These are phyloP conservation scores for Stictonetta naevosa DNA, from an alignment of 2,113 vertebrate species.

Conservation along the genomic window DNA sequence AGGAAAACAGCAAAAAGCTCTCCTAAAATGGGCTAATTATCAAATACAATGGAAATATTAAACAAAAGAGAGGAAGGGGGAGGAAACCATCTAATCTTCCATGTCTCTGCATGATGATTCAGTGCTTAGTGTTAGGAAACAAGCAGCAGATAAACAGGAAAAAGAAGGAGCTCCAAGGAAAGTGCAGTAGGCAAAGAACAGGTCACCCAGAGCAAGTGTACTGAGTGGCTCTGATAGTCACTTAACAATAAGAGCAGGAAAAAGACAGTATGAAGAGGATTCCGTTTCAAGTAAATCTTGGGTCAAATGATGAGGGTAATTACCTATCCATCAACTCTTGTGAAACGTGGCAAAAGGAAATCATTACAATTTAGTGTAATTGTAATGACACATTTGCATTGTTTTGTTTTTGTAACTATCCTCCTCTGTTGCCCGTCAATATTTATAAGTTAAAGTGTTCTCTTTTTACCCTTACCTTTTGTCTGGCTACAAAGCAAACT, in stretches of 20 bases:
- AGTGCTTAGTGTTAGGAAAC: neutral
- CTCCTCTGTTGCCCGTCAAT: neutral
- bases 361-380: neutral
- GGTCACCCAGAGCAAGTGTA: neutral
- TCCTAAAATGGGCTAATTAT: neutral
- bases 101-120: neutral
- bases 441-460: neutral
- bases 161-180: conserved; percentile 5
- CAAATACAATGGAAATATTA: conserved; percentile 22
- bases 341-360: neutral
- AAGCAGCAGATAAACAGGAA: conserved; percentile 36
- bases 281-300: neutral
- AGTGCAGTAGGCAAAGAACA: neutral
- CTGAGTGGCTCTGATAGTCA: neutral
- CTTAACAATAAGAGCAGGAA: conserved; percentile 16
- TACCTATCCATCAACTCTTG: neutral
- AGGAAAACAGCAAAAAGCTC: neutral
- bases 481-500: neutral
- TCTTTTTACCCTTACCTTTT: neutral
- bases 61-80: neutral
- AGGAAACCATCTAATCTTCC: neutral
- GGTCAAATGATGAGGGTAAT: neutral
- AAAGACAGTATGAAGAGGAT: neutral
- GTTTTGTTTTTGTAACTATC: neutral
- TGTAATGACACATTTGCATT: neutral